These are phyloP conservation scores for Propithecus deckenii DNA, from an alignment of 2,797 vertebrate species.

Conservation along the genomic window DNA sequence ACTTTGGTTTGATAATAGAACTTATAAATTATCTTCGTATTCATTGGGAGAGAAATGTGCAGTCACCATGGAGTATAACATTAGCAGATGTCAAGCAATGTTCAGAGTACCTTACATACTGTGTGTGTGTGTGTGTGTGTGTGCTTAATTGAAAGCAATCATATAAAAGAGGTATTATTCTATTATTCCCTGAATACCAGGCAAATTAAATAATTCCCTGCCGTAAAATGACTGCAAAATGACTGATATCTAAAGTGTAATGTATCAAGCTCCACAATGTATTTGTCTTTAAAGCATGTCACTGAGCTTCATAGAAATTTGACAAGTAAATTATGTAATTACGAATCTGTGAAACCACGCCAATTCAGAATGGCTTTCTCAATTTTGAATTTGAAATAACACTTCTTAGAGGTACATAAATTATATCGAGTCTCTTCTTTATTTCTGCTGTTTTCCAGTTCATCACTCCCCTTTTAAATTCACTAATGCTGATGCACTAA, in stretches of 20 bases:
- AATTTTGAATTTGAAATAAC: conserved; percentile 14
- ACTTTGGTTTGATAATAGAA: not conserved
- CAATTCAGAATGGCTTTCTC: not conserved
- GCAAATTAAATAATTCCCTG: not conserved
- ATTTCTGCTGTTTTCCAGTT: not conserved
- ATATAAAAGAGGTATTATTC: not conserved
- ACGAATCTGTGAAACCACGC: not conserved
- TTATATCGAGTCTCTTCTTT: not conserved
- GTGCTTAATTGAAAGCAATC: not conserved
- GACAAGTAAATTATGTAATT: not conserved
- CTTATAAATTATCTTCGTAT: not conserved
- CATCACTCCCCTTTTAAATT: not conserved
- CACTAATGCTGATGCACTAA: not conserved
- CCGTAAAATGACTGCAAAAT: not conserved
- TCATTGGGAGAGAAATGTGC: not conserved
- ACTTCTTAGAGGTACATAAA: not conserved
- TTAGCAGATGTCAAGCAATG: not conserved
- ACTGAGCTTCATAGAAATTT: not conserved
- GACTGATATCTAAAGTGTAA: not conserved
- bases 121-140: not conserved
- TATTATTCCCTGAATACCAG: not conserved
- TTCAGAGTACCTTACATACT: not conserved
- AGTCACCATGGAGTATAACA: not conserved
- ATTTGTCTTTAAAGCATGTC: not conserved
- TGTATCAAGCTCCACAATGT: not conserved